phyloP scores from a whole-genome alignment of 2,797 vertebrate genomes.

The Pangasius krempfi region DNA sequence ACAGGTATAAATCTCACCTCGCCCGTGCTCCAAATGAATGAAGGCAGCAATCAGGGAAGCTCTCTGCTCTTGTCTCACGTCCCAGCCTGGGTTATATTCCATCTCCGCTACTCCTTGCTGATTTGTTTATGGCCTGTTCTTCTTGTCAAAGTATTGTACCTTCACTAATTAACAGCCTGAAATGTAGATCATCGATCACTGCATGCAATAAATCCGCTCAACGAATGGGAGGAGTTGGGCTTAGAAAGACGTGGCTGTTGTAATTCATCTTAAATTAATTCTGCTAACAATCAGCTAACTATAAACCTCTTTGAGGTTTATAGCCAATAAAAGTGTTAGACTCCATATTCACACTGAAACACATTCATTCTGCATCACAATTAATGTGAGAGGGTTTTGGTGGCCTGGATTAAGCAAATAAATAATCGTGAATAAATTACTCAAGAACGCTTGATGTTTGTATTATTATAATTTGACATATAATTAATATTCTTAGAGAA shows the following conservation, averaged over 20 bases:
- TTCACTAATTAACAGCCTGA: conserved; percentile 17
- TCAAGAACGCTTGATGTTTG: not conserved
- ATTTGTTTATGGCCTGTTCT: conserved; percentile 1
- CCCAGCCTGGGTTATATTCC: conserved; percentile 7
- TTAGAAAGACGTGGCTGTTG: not conserved
- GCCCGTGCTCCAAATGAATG: conserved; percentile 27
- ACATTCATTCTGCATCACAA: not conserved
- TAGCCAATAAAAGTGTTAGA: not conserved
- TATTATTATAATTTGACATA: not conserved
- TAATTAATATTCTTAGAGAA: not conserved
- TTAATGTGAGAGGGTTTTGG: not conserved
- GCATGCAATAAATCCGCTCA: not conserved
- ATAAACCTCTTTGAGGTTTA: not conserved
- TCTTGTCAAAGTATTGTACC: not conserved
- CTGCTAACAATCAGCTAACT: not conserved
- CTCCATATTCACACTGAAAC: not conserved
- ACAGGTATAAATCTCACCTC: conserved; percentile 42
- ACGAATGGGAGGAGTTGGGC: not conserved
- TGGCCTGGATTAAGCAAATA: not conserved
- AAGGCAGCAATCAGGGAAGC: conserved; percentile 18
- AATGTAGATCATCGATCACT: not conserved
- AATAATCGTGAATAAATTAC: not conserved
- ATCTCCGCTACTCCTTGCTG: not conserved
- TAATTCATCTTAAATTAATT: not conserved
- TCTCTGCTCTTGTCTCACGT: conserved; percentile 7